Base-by-base conservation (phyloP, 1,140 invertebrate species). In the Plodia interpunctella region DNA sequence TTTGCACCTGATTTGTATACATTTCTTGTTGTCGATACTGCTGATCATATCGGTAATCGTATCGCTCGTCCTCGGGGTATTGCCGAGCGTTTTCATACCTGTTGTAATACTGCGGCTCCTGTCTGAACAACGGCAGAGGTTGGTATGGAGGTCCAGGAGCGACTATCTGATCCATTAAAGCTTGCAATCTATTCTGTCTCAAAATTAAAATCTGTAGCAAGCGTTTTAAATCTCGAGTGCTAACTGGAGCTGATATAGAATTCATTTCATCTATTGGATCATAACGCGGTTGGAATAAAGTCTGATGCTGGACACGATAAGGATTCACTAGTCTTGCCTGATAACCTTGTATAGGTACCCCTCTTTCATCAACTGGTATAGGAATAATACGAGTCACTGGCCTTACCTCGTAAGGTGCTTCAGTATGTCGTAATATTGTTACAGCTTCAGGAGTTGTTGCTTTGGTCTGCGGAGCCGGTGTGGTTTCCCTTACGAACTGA, bases 151-250 rank as follows among this genome's bases (percentile, higher is more conserved):
- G 85, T 0, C 70, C 80, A 4, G 84, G 82, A 13, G 65, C 57
- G 55, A 85, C 79, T 18, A 90, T 74, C 57, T 90, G 86, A 57
- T 90, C 87, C 82, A 90, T 90, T n/a, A 92, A 70, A 28, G 79
- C 72, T 80, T 92, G 91, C 63, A 92, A 65, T 25, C 88, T 79
- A 63, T 87, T 91, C 73, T 92, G 91, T 50, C 91, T 69, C n/a
- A 90, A 51, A 49, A 92, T 90, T 54, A 93, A 73, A 73, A 91
- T 90, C 28, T 93, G 91, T 5, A 93, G 79, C 44, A 93, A 80
- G 50, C 87, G 83, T 73, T 91, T 91, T 49, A 93, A 88, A 70
- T 93, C 92, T 78, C 88, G 90, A 2, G 91, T 92, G 69, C 91
- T 92, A 1, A 92, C 91, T 28, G 92, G 92, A 51, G 88, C 78